Conservation (phyloP, 2,797 vertebrate species). For the Chromis chromis region DNA sequence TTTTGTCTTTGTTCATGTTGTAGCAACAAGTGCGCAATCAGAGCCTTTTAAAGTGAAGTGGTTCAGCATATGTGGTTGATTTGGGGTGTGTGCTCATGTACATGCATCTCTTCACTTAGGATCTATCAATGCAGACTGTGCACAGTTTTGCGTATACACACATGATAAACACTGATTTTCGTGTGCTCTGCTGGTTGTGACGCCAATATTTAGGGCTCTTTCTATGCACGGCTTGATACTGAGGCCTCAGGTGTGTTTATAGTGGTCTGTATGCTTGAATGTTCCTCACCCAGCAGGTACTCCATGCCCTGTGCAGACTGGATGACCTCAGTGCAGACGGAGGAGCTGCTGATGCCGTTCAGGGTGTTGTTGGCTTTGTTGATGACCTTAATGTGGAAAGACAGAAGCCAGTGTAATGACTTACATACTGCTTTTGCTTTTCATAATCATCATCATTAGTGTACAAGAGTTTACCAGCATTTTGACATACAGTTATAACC, state of each 20-base stretch:
- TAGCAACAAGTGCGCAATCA: background rate
- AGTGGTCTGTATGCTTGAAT: constrained; percentile 5
- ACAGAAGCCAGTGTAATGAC: constrained; percentile 15
- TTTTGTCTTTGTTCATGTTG: background rate
- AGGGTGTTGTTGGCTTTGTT: constrained; percentile 97
- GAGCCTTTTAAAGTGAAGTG: background rate
- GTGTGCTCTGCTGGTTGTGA: background rate
- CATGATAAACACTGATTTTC: background rate
- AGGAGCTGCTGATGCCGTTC: constrained; percentile 97
- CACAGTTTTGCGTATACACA: background rate
- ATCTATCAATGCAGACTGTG: no score
- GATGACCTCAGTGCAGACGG: constrained; percentile 98
- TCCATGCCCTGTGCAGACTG: constrained; percentile 99
- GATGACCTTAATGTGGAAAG: constrained; percentile 88
- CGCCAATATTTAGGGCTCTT: constrained; percentile 5
- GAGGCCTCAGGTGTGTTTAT: background rate
- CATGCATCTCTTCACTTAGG: no score
- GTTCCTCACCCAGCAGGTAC: constrained; percentile 93
- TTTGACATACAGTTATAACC: background rate
- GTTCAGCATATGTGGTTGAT: background rate
- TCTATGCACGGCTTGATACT: constrained; percentile 1
- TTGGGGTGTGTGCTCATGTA: background rate
- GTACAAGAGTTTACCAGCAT: background rate
- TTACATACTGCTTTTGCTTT: background rate
- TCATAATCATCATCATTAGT: constrained; percentile 17